phyloP scores from a whole-genome alignment of 2,113 vertebrate genomes.

The Micronycteris hirsuta region DNA sequence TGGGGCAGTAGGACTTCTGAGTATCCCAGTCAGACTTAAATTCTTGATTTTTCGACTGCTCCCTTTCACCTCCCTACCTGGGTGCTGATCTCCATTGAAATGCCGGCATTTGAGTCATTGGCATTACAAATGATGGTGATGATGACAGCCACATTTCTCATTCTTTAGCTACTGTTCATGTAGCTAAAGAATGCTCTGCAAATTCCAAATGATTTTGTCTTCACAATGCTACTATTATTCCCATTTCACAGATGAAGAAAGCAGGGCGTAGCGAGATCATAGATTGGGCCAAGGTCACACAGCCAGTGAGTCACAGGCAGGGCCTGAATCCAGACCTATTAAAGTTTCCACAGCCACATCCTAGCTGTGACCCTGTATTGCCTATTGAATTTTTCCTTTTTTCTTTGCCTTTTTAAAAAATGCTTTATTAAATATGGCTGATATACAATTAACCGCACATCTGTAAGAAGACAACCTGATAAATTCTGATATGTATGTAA shows the following conservation, averaged over 20 bases:
- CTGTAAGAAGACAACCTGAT: not conserved
- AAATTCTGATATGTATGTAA: not conserved
- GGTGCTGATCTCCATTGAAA: not conserved
- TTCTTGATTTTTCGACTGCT: not conserved
- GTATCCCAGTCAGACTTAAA: not conserved
- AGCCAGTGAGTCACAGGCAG: not conserved
- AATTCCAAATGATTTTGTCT: not conserved
- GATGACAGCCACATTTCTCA: not conserved
- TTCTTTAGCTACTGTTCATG: not conserved
- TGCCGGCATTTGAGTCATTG: not conserved
- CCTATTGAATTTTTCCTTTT: not conserved
- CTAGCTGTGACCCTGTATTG: not conserved
- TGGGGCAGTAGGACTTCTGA: not conserved
- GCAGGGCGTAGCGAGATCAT: not conserved
- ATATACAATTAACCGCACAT: not conserved
- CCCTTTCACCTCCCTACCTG: not conserved
- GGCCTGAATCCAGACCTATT: not conserved
- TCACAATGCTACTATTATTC: not conserved
- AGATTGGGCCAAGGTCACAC: not conserved
- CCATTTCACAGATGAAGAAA: not conserved
- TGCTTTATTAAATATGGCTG: not conserved
- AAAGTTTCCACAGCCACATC: not conserved
- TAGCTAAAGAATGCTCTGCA: not conserved
- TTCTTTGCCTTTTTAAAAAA: not conserved
- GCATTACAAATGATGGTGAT: not conserved